A percentile compares a stretch with the other conserved stretches of the same genome.
Evolutionary conservation across 2,797 vertebrate genomes (phyloP).

Genomic region (Coregonus ussuriensis): DNA sequence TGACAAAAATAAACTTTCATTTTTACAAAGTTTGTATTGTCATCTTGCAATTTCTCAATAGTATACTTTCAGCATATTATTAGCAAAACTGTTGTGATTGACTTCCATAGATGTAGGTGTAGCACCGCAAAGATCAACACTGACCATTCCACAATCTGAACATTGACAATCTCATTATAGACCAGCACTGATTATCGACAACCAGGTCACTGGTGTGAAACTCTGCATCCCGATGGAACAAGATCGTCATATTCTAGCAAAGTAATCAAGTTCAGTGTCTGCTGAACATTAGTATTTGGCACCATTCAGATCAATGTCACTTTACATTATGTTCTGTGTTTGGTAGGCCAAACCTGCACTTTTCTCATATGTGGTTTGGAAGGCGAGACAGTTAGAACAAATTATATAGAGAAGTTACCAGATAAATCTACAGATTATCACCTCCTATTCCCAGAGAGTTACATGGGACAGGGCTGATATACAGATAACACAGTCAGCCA

Average conservation of each 20-base stretch:
- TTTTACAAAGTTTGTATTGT: neutral
- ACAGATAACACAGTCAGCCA: conserved; percentile 3
- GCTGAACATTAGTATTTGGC: neutral
- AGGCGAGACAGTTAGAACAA: neutral
- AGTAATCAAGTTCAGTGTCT: neutral
- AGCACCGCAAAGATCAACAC: no score
- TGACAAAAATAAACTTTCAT: conserved; percentile 51
- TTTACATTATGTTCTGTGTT: neutral
- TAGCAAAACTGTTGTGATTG: neutral
- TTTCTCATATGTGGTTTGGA: neutral
- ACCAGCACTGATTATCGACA: no score
- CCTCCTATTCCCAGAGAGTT: conserved; percentile 4
- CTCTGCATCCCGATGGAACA: neutral
- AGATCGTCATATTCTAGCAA: neutral
- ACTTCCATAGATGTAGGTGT: no score
- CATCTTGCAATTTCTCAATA: neutral
- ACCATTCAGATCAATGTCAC: neutral
- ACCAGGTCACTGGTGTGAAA: no score
- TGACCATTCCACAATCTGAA: no score
- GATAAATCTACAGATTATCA: conserved; percentile 24
- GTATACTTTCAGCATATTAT: neutral
- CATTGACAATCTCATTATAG: no score
- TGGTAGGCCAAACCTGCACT: neutral
- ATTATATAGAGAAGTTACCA: neutral
- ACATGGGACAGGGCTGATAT: conserved; percentile 15